Base-by-base conservation (phyloP, 64 coral and sea anemone genomes). In the Trachythela sp. region DNA sequence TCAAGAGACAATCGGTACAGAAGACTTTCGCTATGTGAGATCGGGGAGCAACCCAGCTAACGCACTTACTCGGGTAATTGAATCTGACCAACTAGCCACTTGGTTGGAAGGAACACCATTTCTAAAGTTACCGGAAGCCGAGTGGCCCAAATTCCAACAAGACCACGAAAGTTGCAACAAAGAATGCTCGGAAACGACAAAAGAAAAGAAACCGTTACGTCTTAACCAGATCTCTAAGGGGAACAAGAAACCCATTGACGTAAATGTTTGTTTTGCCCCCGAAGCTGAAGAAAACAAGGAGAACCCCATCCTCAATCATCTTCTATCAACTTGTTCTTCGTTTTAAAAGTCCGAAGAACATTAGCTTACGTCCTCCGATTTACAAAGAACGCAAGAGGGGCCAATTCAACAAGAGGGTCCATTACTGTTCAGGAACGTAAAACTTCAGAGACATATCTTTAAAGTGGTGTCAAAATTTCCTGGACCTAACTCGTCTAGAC, bases 311-410 rank as follows among this genome's bases (percentile, higher is more conserved):
- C 68, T 72, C 9, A 2, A 14, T 22, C 68, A 35, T 72, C 33
- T 72, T 14, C 29, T 72, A 26, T 1, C 3, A 31, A 22, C 68
- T 11, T 72, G 68, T 29, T 72, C 68, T 26, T 31, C 68, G 9
- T 2, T 72, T 2, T 72, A 29, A 72, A 72, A 35, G 24, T 72
- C 13, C 68, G 68, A 26, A 72, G 68, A 35, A 35, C 33, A 22
- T 24, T 92, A 32, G 91, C 91, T 14, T 92, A 87, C 54, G 72
- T 92, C 8, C 86, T 87, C 13, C 75, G 85, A 70, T 52, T 92
- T 24, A 24, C 54, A 2, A 58, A 88, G 37, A 88, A 51, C 14
- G 67, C 91, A 20, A 87, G 84, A 32, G 22, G 22, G 9, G 88
- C 58, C 31, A 60, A 34, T n/a, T 36, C 4, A 15, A 91, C 67